Evolutionary conservation across 2,113 vertebrate genomes (phyloP).

Genomic region (Girardinichthys multiradiatus): DNA sequence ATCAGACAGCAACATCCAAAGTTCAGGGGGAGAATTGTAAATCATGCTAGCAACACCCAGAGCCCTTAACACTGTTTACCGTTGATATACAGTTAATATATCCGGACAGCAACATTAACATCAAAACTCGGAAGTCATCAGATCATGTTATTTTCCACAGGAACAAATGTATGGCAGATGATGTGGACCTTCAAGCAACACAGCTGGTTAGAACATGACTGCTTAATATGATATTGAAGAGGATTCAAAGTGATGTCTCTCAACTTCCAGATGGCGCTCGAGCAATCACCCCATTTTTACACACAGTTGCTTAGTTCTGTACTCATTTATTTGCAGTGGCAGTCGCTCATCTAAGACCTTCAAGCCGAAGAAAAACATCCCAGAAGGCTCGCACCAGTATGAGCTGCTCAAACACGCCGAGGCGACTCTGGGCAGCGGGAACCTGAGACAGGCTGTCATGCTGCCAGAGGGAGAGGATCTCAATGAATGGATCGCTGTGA

Average conservation of each 20-base stretch:
- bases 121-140: too few species aligned
- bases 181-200: too few species aligned
- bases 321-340: conserved; percentile 74
- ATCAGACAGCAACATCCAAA: too few species aligned
- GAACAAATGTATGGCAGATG: too few species aligned
- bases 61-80: too few species aligned
- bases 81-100: too few species aligned
- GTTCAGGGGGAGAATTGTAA: too few species aligned
- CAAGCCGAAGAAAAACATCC: conserved; percentile 97
- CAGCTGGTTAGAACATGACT: not conserved
- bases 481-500: conserved; percentile 97
- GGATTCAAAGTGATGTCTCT: not conserved
- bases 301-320: not conserved
- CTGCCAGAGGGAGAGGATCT: conserved; percentile 95
- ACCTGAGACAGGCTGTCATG: conserved; percentile 93
- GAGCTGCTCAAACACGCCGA: conserved; percentile 95
- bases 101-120: too few species aligned
- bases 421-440: conserved; percentile 93
- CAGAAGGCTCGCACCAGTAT: conserved; percentile 95
- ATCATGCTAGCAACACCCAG: too few species aligned
- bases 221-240: not conserved
- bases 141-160: too few species aligned
- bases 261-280: not conserved
- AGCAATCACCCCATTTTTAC: not conserved
- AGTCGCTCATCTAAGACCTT: conserved; percentile 95